Percentiles rank a stretch among this genome's conserved stretches.
Evolutionary conservation across 2,888 invertebrate species (phyloP).

Genomic region (Nemotelus nigrinus): DNA sequence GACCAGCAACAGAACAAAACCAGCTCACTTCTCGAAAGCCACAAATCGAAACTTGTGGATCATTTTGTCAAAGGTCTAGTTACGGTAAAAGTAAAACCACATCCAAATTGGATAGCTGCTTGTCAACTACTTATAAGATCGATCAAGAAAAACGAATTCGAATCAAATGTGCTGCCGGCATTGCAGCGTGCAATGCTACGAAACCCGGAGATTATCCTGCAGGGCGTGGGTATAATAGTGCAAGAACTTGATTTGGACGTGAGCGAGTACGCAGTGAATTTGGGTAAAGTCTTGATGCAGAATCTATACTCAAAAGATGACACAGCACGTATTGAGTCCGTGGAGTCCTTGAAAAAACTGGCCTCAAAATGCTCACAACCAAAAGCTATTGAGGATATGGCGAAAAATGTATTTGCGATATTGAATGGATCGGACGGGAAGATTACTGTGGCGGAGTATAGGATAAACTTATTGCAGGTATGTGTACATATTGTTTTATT

Average conservation of each 20-base stretch:
- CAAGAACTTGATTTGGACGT: conserved; percentile 78
- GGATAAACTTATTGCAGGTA: conserved; percentile 84
- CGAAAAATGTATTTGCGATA: conserved; percentile 79
- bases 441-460: conserved; percentile 86
- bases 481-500: conserved; percentile 49
- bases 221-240: conserved; percentile 81
- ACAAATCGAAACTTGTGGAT: conserved; percentile 68
- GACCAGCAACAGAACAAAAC: conserved; percentile 66
- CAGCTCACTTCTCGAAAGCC: conserved; percentile 48
- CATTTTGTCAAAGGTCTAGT: conserved; percentile 80
- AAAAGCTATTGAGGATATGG: conserved; percentile 73
- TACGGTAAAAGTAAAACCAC: conserved; percentile 80
- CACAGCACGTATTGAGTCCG: conserved; percentile 77
- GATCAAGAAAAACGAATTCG: conserved; percentile 75
- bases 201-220: conserved; percentile 90
- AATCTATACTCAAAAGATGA: conserved; percentile 89
- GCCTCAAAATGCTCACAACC: conserved; percentile 77
- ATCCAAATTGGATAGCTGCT: conserved; percentile 73
- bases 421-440: conserved; percentile 92
- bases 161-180: conserved; percentile 79
- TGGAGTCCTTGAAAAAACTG: conserved; percentile 76
- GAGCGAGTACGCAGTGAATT: conserved; percentile 78
- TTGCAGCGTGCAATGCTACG: conserved; percentile 91
- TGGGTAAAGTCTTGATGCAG: conserved; percentile 83
- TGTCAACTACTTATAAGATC: conserved; percentile 74